phyloP scores from a whole-genome alignment of 2,113 vertebrate species.

The Columba livia region DNA sequence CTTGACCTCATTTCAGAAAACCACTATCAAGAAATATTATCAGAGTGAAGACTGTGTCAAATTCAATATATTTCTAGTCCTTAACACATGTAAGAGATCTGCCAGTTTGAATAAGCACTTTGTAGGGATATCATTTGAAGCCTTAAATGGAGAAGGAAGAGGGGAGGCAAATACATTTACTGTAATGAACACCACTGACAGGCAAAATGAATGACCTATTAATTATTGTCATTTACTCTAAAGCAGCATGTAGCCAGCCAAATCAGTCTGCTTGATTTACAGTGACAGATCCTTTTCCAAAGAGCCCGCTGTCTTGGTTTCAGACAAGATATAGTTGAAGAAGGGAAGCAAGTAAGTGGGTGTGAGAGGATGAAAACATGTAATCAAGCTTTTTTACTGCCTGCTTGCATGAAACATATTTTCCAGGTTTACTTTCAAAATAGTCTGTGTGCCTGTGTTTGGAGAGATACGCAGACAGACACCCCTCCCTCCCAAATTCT shows the following conservation, averaged over 20 bases:
- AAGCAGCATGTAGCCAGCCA: not conserved
- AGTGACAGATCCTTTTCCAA: not conserved
- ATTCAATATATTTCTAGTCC: not conserved
- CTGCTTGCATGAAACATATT: not conserved
- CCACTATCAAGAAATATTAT: not conserved
- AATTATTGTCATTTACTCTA: conserved; percentile 2
- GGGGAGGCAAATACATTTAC: not conserved
- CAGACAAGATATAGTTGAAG: not conserved
- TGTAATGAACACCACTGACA: conserved; percentile 26
- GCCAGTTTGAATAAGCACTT: conserved; percentile 32
- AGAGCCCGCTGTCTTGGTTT: not conserved
- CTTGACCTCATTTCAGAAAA: not conserved
- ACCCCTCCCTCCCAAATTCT: not conserved
- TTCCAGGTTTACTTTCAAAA: not conserved
- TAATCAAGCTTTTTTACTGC: not conserved
- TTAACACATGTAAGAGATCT: not conserved
- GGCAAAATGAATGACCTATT: conserved; percentile 22
- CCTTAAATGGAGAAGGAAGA: not conserved
- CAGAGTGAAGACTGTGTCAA: not conserved
- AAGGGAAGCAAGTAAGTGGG: not conserved
- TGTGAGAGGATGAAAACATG: not conserved
- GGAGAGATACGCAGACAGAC: not conserved
- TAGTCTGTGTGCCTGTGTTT: not conserved
- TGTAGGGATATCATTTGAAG: not conserved
- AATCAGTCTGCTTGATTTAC: not conserved